phyloP scores from a whole-genome alignment of 2,113 vertebrate genomes.

The Mesocricetus auratus region DNA sequence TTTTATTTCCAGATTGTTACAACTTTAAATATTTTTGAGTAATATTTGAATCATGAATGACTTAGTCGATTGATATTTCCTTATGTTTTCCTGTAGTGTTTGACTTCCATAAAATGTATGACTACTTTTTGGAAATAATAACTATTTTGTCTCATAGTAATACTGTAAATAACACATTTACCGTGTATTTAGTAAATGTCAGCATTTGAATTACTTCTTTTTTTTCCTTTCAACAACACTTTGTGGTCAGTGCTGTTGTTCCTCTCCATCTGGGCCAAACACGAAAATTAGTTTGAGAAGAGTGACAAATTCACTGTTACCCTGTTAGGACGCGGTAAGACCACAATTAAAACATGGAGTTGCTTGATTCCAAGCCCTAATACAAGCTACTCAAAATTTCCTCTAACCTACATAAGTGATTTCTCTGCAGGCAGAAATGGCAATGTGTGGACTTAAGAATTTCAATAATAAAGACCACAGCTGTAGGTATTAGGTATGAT shows the following conservation, averaged over 20 bases:
- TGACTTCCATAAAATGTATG: constrained; percentile 9
- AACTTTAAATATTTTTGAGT: not conserved
- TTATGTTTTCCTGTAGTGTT: not conserved
- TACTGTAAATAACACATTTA: not conserved
- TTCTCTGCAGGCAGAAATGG: not conserved
- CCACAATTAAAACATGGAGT: not conserved
- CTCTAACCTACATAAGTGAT: not conserved
- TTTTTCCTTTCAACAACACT: constrained; percentile 19
- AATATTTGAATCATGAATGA: not conserved
- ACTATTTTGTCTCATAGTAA: not conserved
- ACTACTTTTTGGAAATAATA: not conserved
- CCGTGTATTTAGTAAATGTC: not conserved
- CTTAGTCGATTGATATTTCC: constrained; percentile 13
- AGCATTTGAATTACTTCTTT: not conserved
- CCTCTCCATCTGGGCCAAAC: not conserved
- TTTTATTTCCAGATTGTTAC: not conserved
- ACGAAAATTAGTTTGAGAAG: constrained; percentile 6
- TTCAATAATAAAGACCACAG: not conserved
- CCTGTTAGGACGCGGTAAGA: not conserved
- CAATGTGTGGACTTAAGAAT: not conserved
- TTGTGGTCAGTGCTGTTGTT: not conserved
- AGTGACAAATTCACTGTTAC: not conserved
- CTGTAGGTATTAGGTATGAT: not conserved
- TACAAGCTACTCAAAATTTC: not conserved
- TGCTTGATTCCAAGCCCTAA: not conserved